These are phyloP conservation scores for Oncorhynchus keta DNA, from an alignment of 2,113 vertebrate genomes.

Conservation along the genomic window DNA sequence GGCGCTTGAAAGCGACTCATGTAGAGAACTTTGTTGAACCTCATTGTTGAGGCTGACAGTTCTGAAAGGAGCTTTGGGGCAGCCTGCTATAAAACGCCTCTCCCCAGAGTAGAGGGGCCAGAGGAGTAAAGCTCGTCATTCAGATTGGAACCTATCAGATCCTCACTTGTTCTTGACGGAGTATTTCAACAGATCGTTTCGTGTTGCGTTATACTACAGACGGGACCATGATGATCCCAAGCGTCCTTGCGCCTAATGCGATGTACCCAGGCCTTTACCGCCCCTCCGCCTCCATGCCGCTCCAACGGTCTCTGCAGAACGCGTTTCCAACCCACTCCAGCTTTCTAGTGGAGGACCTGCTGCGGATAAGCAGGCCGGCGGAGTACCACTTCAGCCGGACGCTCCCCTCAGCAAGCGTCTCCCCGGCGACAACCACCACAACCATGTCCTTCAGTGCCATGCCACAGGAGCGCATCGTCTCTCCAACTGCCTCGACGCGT, in stretches of 20 bases:
- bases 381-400: slow-evolving; percentile 81
- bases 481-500: slow-evolving; percentile 58
- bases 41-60: slow-evolving; percentile 93
- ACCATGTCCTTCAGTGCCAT: slow-evolving; percentile 64
- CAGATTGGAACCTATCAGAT: slow-evolving; percentile 6
- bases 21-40: slow-evolving; percentile 93
- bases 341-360: slow-evolving; percentile 93
- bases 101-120: slow-evolving; percentile 59
- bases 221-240: slow-evolving; percentile 93
- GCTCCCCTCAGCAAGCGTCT: slow-evolving; percentile 63
- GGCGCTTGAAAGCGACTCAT: slow-evolving; percentile 85
- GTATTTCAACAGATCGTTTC: slow-evolving; percentile 13
- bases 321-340: slow-evolving; percentile 84
- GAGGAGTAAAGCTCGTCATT: slow-evolving; percentile 60
- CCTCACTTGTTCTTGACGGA: slow-evolving; percentile 8
- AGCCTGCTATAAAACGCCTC: slow-evolving; percentile 85
- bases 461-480: slow-evolving; percentile 63
- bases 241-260: slow-evolving; percentile 85
- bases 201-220: slow-evolving; percentile 19
- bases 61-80: slow-evolving; percentile 75
- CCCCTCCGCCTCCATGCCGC: slow-evolving; percentile 83
- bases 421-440: slow-evolving; percentile 71
- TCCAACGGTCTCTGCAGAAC: slow-evolving; percentile 83
- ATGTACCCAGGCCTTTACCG: slow-evolving; percentile 90
- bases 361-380: slow-evolving; percentile 87